Evolutionary conservation across 2,797 vertebrate genomes (phyloP), one percentile per base, ranked within the genome.

Genomic region (Sebastolobus alascanus): DNA sequence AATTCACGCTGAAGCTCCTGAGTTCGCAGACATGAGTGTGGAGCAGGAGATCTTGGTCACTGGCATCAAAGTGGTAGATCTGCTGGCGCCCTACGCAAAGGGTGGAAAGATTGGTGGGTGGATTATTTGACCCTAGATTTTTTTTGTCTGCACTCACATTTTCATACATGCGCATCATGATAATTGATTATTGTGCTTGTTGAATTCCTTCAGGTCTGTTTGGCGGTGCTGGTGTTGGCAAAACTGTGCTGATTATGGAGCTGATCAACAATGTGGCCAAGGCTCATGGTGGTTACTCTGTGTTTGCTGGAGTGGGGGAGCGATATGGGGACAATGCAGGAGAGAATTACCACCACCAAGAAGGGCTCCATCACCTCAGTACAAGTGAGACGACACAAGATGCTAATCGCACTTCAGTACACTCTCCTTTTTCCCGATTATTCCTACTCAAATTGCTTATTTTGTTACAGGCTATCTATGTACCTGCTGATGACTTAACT

Each of bases 261-360:
- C 92, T 98, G 89, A 98, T 98, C 90, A 98, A 98, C 92, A 98
- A 98, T 0, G 97, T 98, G 40, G 97, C 97, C 43, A 98, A 98
- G 90, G 97, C 97, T 78, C 97, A 98, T 10, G 97, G 97, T 69
- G 97, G 97, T 68, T 98, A 98, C 84, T 98, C 97, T 0, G 97
- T 98, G 85, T 98, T 98, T 58, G 97, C 97, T 3, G 97, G 97
- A 0, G 97, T 98, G 4, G 97, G 97, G 38, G 97, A 98, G 31
- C 31, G 97, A 98, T 86, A 98, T 98, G 97, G 97, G 97, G 77
- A 97, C 97, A 83, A 98, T 98, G 97, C 97, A 98, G 94, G 97
- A 98, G 87, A 91, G 97, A 76, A 98, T 98, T 87, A 98, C 97
- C 80, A 98, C 97, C 91, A 98, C 97, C 0, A 97, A 97, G 92